A percentile compares a stretch with the other conserved stretches of the same genome.
These are phyloP conservation scores for Drosophila sucinea DNA, from an alignment of 1,140 invertebrate genomes.

Conservation along the genomic window DNA sequence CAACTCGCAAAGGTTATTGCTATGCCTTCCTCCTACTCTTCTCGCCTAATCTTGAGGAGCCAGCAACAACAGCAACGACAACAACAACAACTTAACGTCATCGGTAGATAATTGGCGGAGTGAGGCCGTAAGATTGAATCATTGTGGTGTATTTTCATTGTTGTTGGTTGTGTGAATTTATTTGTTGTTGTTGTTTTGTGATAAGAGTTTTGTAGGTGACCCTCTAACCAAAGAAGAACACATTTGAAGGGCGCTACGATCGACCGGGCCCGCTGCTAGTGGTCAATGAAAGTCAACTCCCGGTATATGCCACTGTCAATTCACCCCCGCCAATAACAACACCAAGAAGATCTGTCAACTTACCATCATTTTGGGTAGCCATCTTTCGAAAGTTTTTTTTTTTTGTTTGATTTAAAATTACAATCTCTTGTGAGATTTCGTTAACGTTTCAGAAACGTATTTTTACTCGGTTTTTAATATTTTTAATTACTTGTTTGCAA, in stretches of 20 bases:
- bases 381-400: conserved; percentile 22
- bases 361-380: conserved; percentile 42
- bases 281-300: conserved; percentile 25
- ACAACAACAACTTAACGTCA: conserved; percentile 35
- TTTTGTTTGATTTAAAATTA: background rate
- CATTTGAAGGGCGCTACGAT: conserved; percentile 64
- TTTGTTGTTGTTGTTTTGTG: conserved; percentile 23
- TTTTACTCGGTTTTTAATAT: background rate
- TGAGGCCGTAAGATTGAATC: conserved; percentile 56
- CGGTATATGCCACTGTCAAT: background rate
- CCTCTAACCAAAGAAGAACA: conserved; percentile 52
- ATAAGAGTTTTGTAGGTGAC: conserved; percentile 77
- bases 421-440: background rate
- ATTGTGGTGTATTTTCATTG: conserved; percentile 13
- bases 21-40: conserved; percentile 18
- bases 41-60: conserved; percentile 57
- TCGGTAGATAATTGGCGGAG: conserved; percentile 60
- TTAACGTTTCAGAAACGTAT: conserved; percentile 4
- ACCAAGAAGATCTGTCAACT: conserved; percentile 13
- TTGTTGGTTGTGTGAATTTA: conserved; percentile 1
- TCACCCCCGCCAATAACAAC: background rate
- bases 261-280: conserved; percentile 20
- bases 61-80: conserved; percentile 27
- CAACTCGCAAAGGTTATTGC: conserved; percentile 37
- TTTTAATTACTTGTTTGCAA: conserved; percentile 9